These are phyloP conservation scores for Hyperoplus lanceolatus DNA, from an alignment of 2,797 vertebrate genomes.

Conservation along the genomic window DNA sequence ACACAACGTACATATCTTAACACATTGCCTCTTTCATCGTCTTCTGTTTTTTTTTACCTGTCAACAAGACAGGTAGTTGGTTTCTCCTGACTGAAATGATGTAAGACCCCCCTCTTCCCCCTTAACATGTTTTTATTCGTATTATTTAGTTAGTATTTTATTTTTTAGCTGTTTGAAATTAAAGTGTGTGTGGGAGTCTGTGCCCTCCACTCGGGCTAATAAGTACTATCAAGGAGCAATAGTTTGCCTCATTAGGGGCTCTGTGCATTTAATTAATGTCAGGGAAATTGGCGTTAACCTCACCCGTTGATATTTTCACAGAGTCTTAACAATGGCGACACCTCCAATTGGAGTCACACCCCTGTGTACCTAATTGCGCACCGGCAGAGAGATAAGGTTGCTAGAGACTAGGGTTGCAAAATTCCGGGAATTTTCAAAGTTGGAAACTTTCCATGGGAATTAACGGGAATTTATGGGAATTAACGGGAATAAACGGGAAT, in stretches of 20 bases:
- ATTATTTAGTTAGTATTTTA: slow-evolving; percentile 69
- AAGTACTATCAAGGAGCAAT: slow-evolving; percentile 97
- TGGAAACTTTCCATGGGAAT: too few species aligned
- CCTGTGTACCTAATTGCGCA: slow-evolving; percentile 95
- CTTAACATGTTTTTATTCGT: slow-evolving; percentile 59
- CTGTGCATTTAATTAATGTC: slow-evolving; percentile 98
- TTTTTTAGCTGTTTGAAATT: slow-evolving; percentile 94
- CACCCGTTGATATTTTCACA: slow-evolving; percentile 97
- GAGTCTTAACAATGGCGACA: slow-evolving; percentile 95
- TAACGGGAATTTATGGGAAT: too few species aligned
- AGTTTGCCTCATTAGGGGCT: slow-evolving; percentile 98
- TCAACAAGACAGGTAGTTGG: slow-evolving; percentile 85
- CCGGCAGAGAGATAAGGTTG: slow-evolving; percentile 90
- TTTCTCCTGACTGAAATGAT: slow-evolving; percentile 90
- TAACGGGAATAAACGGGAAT: too few species aligned
- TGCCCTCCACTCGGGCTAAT: slow-evolving; percentile 94
- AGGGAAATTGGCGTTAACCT: slow-evolving; percentile 98
- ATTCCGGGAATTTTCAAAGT: too few species aligned
- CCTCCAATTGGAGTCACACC: slow-evolving; percentile 98
- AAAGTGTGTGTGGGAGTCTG: slow-evolving; percentile 89
- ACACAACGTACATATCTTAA: slow-evolving; percentile 32
- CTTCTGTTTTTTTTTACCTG: slow-evolving; percentile 82
- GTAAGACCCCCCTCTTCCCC: slow-evolving; percentile 92
- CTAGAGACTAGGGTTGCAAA: too few species aligned
- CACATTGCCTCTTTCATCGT: slow-evolving; percentile 59